Evolutionary conservation across 1,140 invertebrate genomes (phyloP).

Genomic region (Himalopsyche phryganea): DNA sequence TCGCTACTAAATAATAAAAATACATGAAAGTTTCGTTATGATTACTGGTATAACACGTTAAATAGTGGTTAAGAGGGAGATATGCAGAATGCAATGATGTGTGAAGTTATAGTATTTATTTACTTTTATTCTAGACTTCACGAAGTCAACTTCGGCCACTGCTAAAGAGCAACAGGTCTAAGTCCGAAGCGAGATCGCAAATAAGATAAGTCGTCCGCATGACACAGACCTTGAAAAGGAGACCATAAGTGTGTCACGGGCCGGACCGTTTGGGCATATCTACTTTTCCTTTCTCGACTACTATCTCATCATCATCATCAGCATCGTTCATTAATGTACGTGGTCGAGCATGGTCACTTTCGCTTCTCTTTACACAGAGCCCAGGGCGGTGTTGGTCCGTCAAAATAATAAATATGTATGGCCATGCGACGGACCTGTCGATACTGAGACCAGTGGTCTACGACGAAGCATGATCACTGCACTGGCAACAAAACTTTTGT

Average conservation of each 20-base stretch:
- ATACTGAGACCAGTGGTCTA: background rate
- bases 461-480: background rate
- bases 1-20: too few species aligned
- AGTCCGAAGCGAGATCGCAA: background rate
- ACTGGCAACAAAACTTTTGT: too few species aligned
- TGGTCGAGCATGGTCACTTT: slow-evolving; percentile 21
- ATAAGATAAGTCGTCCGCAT: slow-evolving; percentile 1
- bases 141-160: too few species aligned
- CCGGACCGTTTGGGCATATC: slow-evolving; percentile 19
- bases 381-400: slow-evolving; percentile 5
- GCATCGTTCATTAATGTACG: slow-evolving; percentile 24
- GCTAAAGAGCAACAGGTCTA: too few species aligned
- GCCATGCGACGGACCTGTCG: background rate
- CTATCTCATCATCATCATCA: slow-evolving; percentile 7
- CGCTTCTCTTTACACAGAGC: slow-evolving; percentile 17
- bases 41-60: too few species aligned
- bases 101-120: too few species aligned
- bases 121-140: too few species aligned
- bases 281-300: slow-evolving; percentile 33
- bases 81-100: too few species aligned
- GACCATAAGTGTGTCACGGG: slow-evolving; percentile 22
- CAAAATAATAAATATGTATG: slow-evolving; percentile 21
- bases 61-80: too few species aligned
- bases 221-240: slow-evolving; percentile 33
- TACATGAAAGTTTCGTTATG: too few species aligned